Evolutionary conservation across 1,140 invertebrate genomes (phyloP), one percentile per base, ranked within the genome.

Genomic region (Euwallacea fornicatus): DNA sequence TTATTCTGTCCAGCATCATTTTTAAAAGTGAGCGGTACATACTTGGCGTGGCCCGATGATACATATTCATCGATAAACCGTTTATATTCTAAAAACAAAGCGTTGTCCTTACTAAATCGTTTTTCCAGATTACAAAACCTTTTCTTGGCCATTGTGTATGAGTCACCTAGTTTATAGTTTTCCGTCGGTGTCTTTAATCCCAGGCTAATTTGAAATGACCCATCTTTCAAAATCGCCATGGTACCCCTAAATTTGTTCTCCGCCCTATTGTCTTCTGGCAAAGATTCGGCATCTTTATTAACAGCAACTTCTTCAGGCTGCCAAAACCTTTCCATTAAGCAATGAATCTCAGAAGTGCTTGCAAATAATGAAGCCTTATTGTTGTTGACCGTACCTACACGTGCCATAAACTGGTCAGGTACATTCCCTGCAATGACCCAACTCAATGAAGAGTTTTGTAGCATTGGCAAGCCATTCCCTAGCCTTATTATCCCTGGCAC

Each of bases 31-130:
- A 70, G n/a, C 42, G 71, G 59, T 11, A 80, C 67, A 8, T 47
- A 13, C 42, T 74, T 73, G 13, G 75, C 76, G 73, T 81, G 79
- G 1, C 75, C 76, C 10, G 76, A 55, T 8, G 43, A 15, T 42
- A 79, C 46, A 68, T 79, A 80, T 41, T 77, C 72, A 4, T 77
- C 11, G 56, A 81, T 80, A 66, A 78, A 79, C 8, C 55, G 41
- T 62, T 74, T 73, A 74, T 77, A 77, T 64, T 73, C 10, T 42
- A 8, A n/a, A 15, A 33, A 64, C 3, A 70, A 41, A 11, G 7
- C 42, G 8, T 42, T 9, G 46, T 71, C 16, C 15, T 66, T 64
- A 10, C 41, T 7, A 42, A 72, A 72, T 43, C 56, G n/a, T 66
- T 72, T 72, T 66, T 72, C 70, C 50, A 72, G 50, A 61, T 47